Evolutionary conservation across 2,888 invertebrate species (phyloP).

Genomic region (Philopedon plagiatum): DNA sequence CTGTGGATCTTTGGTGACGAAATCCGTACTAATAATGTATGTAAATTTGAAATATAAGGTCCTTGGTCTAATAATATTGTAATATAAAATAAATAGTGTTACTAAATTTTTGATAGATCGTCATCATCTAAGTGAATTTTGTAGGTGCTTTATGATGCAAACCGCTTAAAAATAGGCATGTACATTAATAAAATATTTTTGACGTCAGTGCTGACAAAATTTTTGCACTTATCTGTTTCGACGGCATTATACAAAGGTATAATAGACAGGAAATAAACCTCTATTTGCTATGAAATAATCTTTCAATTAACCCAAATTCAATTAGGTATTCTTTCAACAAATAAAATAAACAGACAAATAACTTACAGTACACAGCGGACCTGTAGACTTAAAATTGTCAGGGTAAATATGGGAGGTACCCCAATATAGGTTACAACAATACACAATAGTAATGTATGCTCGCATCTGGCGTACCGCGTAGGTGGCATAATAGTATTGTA

Average conservation of each 20-base stretch:
- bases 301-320: conserved; percentile 26
- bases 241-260: conserved; percentile 6
- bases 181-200: conserved; percentile 1
- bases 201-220: not conserved
- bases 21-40: too few species aligned
- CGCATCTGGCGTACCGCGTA: conserved; percentile 7
- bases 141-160: not conserved
- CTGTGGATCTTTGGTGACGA: too few species aligned
- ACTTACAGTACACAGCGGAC: not conserved
- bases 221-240: not conserved
- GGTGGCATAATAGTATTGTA: conserved; percentile 15
- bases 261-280: conserved; percentile 20
- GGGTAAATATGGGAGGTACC: conserved; percentile 14
- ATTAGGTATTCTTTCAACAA: not conserved
- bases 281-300: conserved; percentile 9
- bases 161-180: not conserved
- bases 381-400: not conserved
- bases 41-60: too few species aligned
- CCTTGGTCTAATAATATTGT: not conserved
- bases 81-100: not conserved
- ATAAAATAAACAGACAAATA: conserved; percentile 10
- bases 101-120: conserved; percentile 2
- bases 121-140: not conserved
- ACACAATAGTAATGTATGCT: conserved; percentile 3
- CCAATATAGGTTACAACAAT: conserved; percentile 15